A percentile compares a stretch with the other conserved stretches of the same genome.
phyloP scores from a whole-genome alignment of 2,797 vertebrate genomes.

The Danio kyathit region DNA sequence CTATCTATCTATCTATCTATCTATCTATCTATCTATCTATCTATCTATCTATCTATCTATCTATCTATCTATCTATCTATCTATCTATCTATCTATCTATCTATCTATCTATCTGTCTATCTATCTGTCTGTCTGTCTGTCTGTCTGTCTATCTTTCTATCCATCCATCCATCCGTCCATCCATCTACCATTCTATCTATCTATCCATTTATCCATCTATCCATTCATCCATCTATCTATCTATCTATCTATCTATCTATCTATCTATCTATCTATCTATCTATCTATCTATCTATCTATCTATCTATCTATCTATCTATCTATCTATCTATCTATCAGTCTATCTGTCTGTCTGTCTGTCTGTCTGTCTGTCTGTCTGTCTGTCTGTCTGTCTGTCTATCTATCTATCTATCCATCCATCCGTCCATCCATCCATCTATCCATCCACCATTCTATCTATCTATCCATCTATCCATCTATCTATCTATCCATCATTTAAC shows the following conservation, averaged over 20 bases:
- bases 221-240: neutral
- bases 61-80: neutral
- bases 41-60: too few relatives aligned
- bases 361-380: too few relatives aligned
- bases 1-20: too few relatives aligned
- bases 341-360: too few relatives aligned
- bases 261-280: neutral
- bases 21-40: too few relatives aligned
- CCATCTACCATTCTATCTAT: neutral
- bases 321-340: too few relatives aligned
- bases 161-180: neutral
- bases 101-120: too few relatives aligned
- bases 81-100: too few relatives aligned
- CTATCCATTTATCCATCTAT: neutral
- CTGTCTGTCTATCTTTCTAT: neutral
- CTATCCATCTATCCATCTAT: neutral
- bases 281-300: neutral
- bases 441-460: neutral
- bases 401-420: too few relatives aligned
- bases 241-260: neutral
- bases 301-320: neutral
- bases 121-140: too few relatives aligned
- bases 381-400: too few relatives aligned
- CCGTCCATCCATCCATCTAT: neutral
- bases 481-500: neutral